Conservation (phyloP, 2,888 invertebrate species). For the Brenthis ino region DNA sequence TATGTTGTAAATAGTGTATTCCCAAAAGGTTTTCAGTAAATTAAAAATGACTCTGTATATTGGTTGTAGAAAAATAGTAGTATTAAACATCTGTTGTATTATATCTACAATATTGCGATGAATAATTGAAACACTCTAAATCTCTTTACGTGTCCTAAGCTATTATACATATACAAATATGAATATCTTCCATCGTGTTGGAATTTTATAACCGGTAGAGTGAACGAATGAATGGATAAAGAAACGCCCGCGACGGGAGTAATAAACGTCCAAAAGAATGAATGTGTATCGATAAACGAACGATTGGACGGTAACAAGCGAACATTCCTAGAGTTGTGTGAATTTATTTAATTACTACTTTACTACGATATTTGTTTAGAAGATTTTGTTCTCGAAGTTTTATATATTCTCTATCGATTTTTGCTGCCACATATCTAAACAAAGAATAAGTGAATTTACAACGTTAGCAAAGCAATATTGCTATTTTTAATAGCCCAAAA, state of each 20-base stretch:
- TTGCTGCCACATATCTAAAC: no score
- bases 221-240: conserved; percentile 33
- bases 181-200: conserved; percentile 29
- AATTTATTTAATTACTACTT: no score
- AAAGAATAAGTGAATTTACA: no score
- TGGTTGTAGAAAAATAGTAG: conserved; percentile 13
- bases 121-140: conserved; percentile 26
- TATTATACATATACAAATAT: conserved; percentile 32
- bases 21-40: no score
- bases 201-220: conserved; percentile 32
- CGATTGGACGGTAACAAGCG: conserved; percentile 27
- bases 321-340: no score
- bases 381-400: no score
- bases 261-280: conserved; percentile 36
- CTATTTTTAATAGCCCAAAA: no score
- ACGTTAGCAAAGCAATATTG: no score
- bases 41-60: no score
- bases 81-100: conserved; percentile 19
- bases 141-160: conserved; percentile 29
- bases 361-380: no score
- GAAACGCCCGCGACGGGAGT: conserved; percentile 17
- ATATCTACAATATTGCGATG: conserved; percentile 21
- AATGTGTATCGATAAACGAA: conserved; percentile 34
- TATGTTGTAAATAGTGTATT: no score
- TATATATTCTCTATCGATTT: no score